Base-by-base conservation (phyloP, 2,797 vertebrate species). In the Semotilus atromaculatus region DNA sequence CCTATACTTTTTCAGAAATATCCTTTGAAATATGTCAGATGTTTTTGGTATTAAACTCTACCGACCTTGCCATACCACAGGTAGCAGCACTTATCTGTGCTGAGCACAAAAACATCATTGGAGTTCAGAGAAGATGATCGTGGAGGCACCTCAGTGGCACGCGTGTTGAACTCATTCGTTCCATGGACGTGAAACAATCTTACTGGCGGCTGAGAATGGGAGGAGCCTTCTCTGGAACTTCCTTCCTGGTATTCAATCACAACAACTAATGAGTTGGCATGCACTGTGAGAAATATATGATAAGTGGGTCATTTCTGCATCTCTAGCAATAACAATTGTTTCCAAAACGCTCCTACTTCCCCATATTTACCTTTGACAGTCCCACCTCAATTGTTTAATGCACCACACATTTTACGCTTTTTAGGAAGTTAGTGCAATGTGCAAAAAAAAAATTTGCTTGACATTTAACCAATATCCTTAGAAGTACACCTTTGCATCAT, bases 71-170 rank as follows among this genome's bases (percentile, higher is more conserved):
- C 97, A 38, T 93, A 97, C 97, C 97, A 97, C 88, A 97, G 91
- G 90, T 96, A 97, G 90, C 96, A 97, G 88, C 91, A 92, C 51
- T 90, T 92, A 4, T 91, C 92, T 0, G 96, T 96, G 90, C 94
- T 96, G 77, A 97, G 95, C 88, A 97, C 90, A 19, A 97, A 97
- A 80, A 97, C 96, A 0, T 97, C 97, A 0, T 96, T 97, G 88
- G 97, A 97, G 91, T 97, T 97, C 87, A 97, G 96, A 75, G 91
- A 95, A n/a, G 94, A 85, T 19, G 95, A 93, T 0, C 92, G 93
- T 1, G 94, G 88, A 0, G 91, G 48, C 75, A 97, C 94, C 82
- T 97, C 96, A 0, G 96, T 92, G 80, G 97, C 96, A 82, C 96
- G 96, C 60, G 96, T 97, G 91, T 95, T 97, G 87, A 93, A 95